Base-by-base conservation (phyloP, 2,113 vertebrate genomes). In the Ivindomyrus marchei region DNA sequence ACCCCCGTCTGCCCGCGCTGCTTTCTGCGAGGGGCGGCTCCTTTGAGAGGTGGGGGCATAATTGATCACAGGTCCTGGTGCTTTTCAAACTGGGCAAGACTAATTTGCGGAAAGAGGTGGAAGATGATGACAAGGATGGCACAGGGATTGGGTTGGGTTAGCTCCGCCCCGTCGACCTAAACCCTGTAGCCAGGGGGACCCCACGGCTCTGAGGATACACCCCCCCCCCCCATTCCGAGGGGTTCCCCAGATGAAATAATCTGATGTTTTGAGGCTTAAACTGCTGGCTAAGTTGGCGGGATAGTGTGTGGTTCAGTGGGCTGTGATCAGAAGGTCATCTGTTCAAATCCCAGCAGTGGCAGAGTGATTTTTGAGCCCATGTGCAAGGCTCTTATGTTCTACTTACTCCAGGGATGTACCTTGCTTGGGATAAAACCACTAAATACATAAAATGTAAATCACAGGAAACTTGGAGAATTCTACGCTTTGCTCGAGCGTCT, bases 61-160 rank as follows among this genome's bases (percentile, higher is more conserved):
- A 84, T 83, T 83, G 70, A 53, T 83, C 50, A 31, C 88, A 89
- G 83, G 66, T 80, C 88, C 46, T 31, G 15, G n/a, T 52, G 70
- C 9, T 47, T 53, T 77, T 36, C 70, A 9, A 89, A 50, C 27
- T 89, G 47, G 13, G 47, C 70, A 77, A 17, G 47, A 31, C 17
- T 49, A 42, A 52, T 80, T 89, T 77, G 70, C 1, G 15, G 46
- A 53, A 89, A 11, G 62, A 27, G 45, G 88, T 36, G 45, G 52
- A 47, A 52, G 49, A 47, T 47, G 39, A 70, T 15, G 45, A 17
- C n/a, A 74, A 53, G 6, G 27, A n/a, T 13, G 50, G 13, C 6
- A 17, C 85, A 52, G n/a, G 85, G 46, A 50, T 11, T 46, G 39
- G 45, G 39, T 85, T 85, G 39, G 11, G 39, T 8, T 42, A 42